Evolutionary conservation across 2,113 vertebrate genomes (phyloP).

Genomic region (Xiphophorus couchianus): DNA sequence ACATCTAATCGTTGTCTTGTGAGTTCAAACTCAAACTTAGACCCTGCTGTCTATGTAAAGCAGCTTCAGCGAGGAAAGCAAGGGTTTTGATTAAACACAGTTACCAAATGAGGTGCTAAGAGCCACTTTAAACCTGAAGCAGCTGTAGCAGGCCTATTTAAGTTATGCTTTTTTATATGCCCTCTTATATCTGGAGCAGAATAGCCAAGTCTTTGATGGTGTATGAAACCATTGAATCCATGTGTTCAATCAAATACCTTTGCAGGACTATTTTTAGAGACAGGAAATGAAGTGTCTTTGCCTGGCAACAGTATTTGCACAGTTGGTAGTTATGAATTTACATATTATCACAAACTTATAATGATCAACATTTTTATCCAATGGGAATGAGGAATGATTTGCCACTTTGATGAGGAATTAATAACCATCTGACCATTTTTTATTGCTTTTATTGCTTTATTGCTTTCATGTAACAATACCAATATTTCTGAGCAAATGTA

Average conservation of each 20-base stretch:
- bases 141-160: constrained; percentile 20
- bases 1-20: constrained; percentile 60
- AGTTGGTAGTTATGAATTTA: constrained; percentile 20
- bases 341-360: constrained; percentile 24
- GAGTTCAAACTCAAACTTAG: constrained; percentile 42
- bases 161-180: constrained; percentile 4
- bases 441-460: constrained; percentile 5
- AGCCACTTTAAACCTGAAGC: constrained; percentile 10
- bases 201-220: constrained; percentile 5
- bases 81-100: constrained; percentile 41
- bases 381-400: background rate
- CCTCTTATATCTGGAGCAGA: background rate
- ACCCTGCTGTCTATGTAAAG: constrained; percentile 4
- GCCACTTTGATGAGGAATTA: constrained; percentile 17
- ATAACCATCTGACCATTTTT: constrained; percentile 28
- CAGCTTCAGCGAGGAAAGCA: constrained; percentile 16
- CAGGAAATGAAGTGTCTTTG: background rate
- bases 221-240: background rate
- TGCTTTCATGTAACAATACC: constrained; percentile 7
- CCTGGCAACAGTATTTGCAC: background rate
- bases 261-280: constrained; percentile 14
- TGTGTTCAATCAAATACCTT: background rate
- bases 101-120: constrained; percentile 22
- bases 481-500: constrained; percentile 10
- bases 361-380: constrained; percentile 25